Percentiles rank a stretch among this genome's conserved stretches.
Conservation (phyloP, 2,888 invertebrate genomes). For the Acanthococcus lagerstroemiae region DNA sequence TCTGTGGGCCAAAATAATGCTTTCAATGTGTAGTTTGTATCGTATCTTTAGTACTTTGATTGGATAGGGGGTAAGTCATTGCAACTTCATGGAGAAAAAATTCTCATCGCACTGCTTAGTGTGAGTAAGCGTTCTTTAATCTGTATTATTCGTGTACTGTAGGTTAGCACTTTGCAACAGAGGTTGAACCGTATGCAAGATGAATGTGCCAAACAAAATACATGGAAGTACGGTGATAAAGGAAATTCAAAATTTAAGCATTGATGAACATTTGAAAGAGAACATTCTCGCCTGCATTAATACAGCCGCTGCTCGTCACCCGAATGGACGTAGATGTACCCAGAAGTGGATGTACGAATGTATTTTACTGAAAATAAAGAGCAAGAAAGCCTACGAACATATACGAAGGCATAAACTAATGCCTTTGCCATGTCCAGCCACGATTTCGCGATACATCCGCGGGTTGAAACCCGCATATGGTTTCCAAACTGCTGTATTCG, state of each 20-base stretch:
- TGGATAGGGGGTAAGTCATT: too few relatives aligned
- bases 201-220: background rate
- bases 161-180: background rate
- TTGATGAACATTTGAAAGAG: background rate
- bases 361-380: background rate
- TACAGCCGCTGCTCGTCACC: background rate
- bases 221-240: background rate
- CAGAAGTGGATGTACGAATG: background rate
- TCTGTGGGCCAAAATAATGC: too few relatives aligned
- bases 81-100: too few relatives aligned
- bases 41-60: too few relatives aligned
- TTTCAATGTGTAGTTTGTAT: too few relatives aligned
- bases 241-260: background rate
- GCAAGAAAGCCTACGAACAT: background rate
- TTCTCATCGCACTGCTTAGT: background rate
- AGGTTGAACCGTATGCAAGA: background rate
- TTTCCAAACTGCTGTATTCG: slow-evolving; percentile 33
- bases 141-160: background rate
- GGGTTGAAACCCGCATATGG: slow-evolving; percentile 23
- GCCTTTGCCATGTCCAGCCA: background rate
- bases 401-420: background rate
- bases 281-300: background rate
- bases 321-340: background rate
- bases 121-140: background rate
- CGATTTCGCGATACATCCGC: background rate